Base-by-base conservation (phyloP, 2,113 vertebrate genomes). In the Aldabrachelys gigantea region DNA sequence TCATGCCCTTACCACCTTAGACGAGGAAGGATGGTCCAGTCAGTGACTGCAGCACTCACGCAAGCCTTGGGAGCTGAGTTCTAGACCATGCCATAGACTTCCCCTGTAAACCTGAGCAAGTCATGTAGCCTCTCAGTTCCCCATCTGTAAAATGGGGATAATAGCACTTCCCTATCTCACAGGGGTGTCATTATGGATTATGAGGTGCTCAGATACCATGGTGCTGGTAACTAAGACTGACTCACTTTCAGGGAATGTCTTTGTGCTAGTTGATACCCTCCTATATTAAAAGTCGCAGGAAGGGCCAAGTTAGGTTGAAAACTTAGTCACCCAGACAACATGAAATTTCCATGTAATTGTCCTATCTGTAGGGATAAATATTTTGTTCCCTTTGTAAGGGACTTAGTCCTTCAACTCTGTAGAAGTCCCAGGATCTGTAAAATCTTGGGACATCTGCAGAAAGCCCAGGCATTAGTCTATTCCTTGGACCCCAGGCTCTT, bases 1-100 rank as follows among this genome's bases (percentile, higher is more conserved):
- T 2, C 38, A 1, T 8, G 59, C 4, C 1, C 12, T 10, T 54
- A 8, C 83, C 8, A 22, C 52, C 85, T 2, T 5, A 1, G 52
- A 29, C 17, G 38, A 44, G 10, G 24, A 41, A 75, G 21, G 38
- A 41, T 12, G 38, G 41, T 25, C 24, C 12, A 27, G 5, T 5
- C 12, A 27, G 5, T 5, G 38, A 47, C 19, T 17, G 38, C 4
- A 9, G 35, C 65, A 65, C 16, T 65, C 62, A 65, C 3, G 8
- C 17, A 19, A 21, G 25, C 4, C 41, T 6, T 44, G 75, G 24
- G 38, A 41, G 22, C 41, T 3, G 11, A 38, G 24, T 76, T 76
- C 75, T 27, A 76, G 38, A 27, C 41, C 41, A 24, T 76, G 6
- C 22, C 75, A 44, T 6, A 44, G 24, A 27, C 75, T 44, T 76